A percentile compares a stretch with the other conserved stretches of the same genome.
These are phyloP conservation scores for Actenoides lindsayi DNA, from an alignment of 2,113 vertebrate species.

Conservation along the genomic window DNA sequence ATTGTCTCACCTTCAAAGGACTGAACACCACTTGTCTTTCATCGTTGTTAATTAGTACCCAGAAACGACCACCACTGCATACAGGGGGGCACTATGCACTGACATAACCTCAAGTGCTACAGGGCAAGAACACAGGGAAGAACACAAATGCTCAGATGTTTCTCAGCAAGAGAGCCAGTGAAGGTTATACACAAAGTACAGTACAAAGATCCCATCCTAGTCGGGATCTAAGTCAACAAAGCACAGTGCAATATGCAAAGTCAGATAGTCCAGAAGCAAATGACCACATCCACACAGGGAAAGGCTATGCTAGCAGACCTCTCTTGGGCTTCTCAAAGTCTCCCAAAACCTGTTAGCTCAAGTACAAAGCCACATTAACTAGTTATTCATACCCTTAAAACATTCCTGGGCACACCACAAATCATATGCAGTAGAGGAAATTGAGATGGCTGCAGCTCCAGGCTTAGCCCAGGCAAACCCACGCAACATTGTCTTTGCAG, in stretches of 20 bases:
- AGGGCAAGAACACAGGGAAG: rapidly evolving
- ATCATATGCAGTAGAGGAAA: not conserved
- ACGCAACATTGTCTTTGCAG: rapidly evolving
- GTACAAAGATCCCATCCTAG: not conserved
- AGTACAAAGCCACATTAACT: rapidly evolving
- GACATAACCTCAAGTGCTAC: rapidly evolving
- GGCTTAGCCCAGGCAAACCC: not conserved
- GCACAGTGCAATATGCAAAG: not conserved
- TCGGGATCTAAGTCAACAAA: not conserved
- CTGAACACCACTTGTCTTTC: not conserved
- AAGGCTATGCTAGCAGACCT: not conserved
- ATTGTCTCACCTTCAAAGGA: too few relatives aligned
- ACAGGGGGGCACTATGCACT: rapidly evolving
- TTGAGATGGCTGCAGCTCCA: not conserved
- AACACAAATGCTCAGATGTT: not conserved
- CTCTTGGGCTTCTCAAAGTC: not conserved
- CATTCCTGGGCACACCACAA: not conserved
- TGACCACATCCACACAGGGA: not conserved
- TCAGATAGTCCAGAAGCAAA: not conserved
- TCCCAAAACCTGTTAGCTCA: not conserved
- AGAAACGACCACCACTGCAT: rapidly evolving
- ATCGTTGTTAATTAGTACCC: not conserved
- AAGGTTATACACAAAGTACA: rapidly evolving
- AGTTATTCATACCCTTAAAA: not conserved
- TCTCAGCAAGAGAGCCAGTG: not conserved